phyloP scores from a whole-genome alignment of 1,140 invertebrate genomes.

The Aphelenchoides avenae region DNA sequence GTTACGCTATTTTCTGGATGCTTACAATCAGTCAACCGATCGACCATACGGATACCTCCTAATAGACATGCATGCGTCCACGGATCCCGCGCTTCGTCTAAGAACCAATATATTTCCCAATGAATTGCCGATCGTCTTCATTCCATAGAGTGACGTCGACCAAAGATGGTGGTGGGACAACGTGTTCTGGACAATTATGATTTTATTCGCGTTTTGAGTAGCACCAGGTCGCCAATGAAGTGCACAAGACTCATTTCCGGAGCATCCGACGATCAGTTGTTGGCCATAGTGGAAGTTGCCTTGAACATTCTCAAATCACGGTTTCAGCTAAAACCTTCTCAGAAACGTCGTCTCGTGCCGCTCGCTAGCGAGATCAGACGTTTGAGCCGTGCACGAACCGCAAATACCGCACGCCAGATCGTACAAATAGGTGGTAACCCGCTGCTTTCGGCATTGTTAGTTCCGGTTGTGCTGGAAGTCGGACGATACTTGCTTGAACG shows the following conservation, averaged over 20 bases:
- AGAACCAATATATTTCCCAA: slow-evolving; percentile 16
- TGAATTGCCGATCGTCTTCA: slow-evolving; percentile 20
- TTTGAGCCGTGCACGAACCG: slow-evolving; percentile 12
- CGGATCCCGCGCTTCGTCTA: background rate
- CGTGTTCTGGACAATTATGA: background rate
- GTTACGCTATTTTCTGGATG: slow-evolving; percentile 21
- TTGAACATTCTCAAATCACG: slow-evolving; percentile 20
- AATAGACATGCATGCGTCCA: slow-evolving; percentile 22
- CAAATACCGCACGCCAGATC: slow-evolving; percentile 1
- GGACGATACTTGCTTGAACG: too few relatives aligned
- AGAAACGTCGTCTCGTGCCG: slow-evolving; percentile 10
- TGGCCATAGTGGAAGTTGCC: slow-evolving; percentile 20
- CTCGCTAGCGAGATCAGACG: slow-evolving; percentile 16
- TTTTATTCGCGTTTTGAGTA: background rate
- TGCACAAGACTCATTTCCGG: background rate
- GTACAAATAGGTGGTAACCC: background rate
- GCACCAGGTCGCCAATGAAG: slow-evolving; percentile 6
- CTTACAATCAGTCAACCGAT: slow-evolving; percentile 8
- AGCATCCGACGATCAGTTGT: background rate
- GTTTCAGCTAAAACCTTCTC: slow-evolving; percentile 15
- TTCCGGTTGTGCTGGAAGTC: slow-evolving; percentile 2
- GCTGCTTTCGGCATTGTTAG: background rate
- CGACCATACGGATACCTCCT: slow-evolving; percentile 14
- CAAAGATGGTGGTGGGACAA: background rate
- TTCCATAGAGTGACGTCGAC: slow-evolving; percentile 17